Base-by-base conservation (phyloP, 2,888 invertebrate species). In the Amphipyra tragopoginis region DNA sequence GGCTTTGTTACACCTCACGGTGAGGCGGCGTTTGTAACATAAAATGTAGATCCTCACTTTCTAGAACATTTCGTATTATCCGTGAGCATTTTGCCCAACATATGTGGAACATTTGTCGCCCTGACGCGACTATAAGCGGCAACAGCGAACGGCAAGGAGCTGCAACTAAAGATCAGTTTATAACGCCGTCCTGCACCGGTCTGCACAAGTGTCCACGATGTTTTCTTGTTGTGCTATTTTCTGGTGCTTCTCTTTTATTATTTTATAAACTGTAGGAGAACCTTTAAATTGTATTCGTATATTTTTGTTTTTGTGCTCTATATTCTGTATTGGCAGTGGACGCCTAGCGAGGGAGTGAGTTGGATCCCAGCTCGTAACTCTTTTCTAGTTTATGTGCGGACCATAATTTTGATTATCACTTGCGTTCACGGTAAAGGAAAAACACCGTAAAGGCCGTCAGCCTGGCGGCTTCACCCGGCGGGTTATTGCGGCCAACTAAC, bases 111-210 rank as follows among this genome's bases (percentile, higher is more conserved):
- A 47, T 57, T 72, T 51, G 56, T 65, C 36, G 15, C 33, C 26
- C 7, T 26, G 29, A 49, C 13, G 48, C 39, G 43, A 50, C 45
- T 47, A 26, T 56, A 65, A 65, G 38, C 15, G 40, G 42, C 47
- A 34, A 21, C 39, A 36, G 29, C 10, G 29, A 36, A 14, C 21
- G 38, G 40, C 47, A 45, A 65, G n/a, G 40, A 42, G 33, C 33
- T 13, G 4, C 14, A n/a, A 26, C 66, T 55, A 72, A 72, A 56
- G 33, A 65, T 56, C 38, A 50, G 38, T 51, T 72, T 51, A 66
- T 65, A 36, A 39, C 49, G 49, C 14, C 14, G 26, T 15, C 43
- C 14, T 13, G 52, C 53, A 34, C 42, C 29, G 14, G 1, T 33
- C 26, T 33, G 43, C 21, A 7, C 11, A 11, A 61, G 26, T 34